A percentile compares a stretch with the other conserved stretches of the same genome.
phyloP scores from a whole-genome alignment of 2,797 vertebrate species.

The Spinibarbus caldwelli region DNA sequence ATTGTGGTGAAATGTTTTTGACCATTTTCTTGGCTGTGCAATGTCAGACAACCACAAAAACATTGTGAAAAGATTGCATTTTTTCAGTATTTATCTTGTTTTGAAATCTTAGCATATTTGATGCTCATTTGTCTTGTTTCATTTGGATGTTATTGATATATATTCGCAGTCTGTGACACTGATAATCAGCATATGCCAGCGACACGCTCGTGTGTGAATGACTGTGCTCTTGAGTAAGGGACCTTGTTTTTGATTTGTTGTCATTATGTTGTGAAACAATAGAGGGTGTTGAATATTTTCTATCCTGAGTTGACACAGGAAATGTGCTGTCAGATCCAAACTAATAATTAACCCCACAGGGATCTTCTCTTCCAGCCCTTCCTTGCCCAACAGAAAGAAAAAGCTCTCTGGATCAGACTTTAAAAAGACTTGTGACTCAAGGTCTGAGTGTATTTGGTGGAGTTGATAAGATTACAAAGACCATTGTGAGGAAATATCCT shows the following conservation, averaged over 20 bases:
- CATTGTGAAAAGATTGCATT: too few relatives aligned
- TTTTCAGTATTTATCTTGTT: too few relatives aligned
- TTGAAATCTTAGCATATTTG: neutral
- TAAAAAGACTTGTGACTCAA: neutral
- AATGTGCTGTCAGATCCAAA: conserved; percentile 28
- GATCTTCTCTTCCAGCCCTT: conserved; percentile 16
- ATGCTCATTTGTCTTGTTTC: neutral
- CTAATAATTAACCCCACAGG: conserved; percentile 35
- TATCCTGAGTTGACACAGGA: conserved; percentile 42
- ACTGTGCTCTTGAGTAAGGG: conserved; percentile 10
- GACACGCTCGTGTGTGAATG: neutral
- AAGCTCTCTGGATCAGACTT: neutral
- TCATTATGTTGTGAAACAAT: conserved; percentile 39
- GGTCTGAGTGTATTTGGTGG: conserved; percentile 24
- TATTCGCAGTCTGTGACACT: neutral
- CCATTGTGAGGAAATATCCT: conserved; percentile 74
- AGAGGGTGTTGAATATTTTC: too few relatives aligned
- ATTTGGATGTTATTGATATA: neutral
- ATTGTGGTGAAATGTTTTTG: neutral
- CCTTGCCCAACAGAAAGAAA: neutral
- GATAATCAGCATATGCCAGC: neutral
- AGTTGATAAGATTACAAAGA: conserved; percentile 43
- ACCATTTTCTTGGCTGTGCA: neutral
- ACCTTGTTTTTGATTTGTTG: conserved; percentile 4
- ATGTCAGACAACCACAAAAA: neutral